Conservation (phyloP, 2,113 vertebrate species). For the Siniperca chuatsi region DNA sequence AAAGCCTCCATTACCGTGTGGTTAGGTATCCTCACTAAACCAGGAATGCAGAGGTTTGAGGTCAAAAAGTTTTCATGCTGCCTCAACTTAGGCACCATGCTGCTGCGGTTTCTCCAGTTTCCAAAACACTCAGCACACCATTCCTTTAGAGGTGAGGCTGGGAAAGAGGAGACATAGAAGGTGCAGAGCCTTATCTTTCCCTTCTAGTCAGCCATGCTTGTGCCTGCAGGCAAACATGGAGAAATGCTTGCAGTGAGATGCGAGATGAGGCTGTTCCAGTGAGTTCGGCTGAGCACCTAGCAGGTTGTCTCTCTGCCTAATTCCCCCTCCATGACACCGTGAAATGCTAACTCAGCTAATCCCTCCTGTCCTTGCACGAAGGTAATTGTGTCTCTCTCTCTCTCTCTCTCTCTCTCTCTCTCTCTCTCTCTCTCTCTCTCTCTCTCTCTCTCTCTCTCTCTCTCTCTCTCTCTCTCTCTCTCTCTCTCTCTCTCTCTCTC, state of each 20-base stretch:
- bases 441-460: slow-evolving; percentile 31
- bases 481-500: slow-evolving; percentile 4
- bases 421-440: background rate
- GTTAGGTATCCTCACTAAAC: slow-evolving; percentile 67
- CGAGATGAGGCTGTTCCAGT: slow-evolving; percentile 4
- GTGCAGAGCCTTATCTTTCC: slow-evolving; percentile 3
- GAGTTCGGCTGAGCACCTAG: slow-evolving; percentile 38
- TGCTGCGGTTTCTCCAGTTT: slow-evolving; percentile 69
- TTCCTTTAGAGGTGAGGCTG: slow-evolving; percentile 48
- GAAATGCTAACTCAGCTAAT: slow-evolving; percentile 71
- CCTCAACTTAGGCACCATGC: slow-evolving; percentile 68
- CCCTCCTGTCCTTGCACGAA: slow-evolving; percentile 58
- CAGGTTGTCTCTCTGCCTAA: slow-evolving; percentile 53
- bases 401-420: background rate
- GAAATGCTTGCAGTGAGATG: slow-evolving; percentile 2
- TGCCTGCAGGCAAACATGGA: background rate
- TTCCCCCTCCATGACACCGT: slow-evolving; percentile 48
- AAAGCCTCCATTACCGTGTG: slow-evolving; percentile 51
- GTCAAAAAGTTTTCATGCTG: slow-evolving; percentile 71
- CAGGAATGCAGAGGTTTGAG: slow-evolving; percentile 75
- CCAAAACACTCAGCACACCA: slow-evolving; percentile 67
- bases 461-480: background rate
- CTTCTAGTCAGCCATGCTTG: background rate
- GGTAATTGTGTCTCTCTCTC: slow-evolving; percentile 48
- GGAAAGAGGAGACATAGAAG: slow-evolving; percentile 24